A percentile compares a stretch with the other conserved stretches of the same genome.
phyloP scores from a whole-genome alignment of 1,140 invertebrate species.

The Wasmannia auropunctata region DNA sequence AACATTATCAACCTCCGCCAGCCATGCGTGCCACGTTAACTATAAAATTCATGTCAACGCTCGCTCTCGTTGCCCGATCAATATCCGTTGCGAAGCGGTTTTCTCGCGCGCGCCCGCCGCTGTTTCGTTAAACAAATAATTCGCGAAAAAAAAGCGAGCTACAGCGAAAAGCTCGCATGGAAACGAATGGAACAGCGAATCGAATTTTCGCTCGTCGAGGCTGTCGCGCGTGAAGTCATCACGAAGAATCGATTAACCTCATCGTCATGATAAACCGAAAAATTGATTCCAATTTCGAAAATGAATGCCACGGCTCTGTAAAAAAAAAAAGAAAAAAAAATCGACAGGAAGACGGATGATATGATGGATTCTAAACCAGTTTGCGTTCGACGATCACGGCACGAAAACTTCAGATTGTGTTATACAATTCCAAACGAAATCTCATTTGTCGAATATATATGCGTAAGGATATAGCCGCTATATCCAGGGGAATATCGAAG shows the following conservation, averaged over 20 bases:
- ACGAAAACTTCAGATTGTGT: not conserved
- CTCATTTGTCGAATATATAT: not conserved
- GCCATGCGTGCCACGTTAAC: slow-evolving; percentile 44
- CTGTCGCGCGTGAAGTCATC: not conserved
- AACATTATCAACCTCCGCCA: slow-evolving; percentile 50
- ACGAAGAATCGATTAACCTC: slow-evolving; percentile 1
- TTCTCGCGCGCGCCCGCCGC: slow-evolving; percentile 26
- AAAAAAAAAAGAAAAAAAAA: too few species aligned
- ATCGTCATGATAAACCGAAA: not conserved
- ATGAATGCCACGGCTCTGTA: not conserved
- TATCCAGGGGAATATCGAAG: not conserved
- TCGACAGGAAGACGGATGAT: not conserved
- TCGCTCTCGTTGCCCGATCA: slow-evolving; percentile 60
- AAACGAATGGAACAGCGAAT: slow-evolving; percentile 1
- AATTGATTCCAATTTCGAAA: slow-evolving; percentile 1
- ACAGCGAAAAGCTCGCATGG: not conserved
- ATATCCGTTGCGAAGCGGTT: slow-evolving; percentile 56
- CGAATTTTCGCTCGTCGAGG: not conserved
- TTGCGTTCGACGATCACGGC: not conserved
- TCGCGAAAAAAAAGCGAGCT: not conserved
- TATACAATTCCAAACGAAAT: not conserved
- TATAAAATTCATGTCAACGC: slow-evolving; percentile 62
- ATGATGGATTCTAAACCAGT: not conserved
- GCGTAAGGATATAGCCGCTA: too few species aligned
- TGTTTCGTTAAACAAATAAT: slow-evolving; percentile 52